Evolutionary conservation across 2,888 invertebrate species (phyloP).

Genomic region (Drosophila helvetica): DNA sequence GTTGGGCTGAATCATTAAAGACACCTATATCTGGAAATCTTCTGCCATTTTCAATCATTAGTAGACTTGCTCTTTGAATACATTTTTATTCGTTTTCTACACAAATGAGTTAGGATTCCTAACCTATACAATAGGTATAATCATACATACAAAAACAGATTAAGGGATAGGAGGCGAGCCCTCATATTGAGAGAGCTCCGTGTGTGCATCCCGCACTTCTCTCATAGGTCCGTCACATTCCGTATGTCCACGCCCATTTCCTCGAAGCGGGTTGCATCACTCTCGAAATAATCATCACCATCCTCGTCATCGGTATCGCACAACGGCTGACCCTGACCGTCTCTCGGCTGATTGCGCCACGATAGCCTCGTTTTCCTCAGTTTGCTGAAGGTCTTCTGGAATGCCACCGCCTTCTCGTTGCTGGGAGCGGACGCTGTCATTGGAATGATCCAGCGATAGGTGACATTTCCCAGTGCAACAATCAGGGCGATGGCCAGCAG

Average conservation of each 20-base stretch:
- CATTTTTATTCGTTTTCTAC: neutral
- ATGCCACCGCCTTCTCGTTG: slow-evolving; percentile 52
- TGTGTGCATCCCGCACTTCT: neutral
- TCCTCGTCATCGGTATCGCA: slow-evolving; percentile 40
- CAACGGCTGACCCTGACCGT: slow-evolving; percentile 24
- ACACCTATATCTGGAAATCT: too few species aligned
- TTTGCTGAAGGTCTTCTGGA: slow-evolving; percentile 33
- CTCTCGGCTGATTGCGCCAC: neutral
- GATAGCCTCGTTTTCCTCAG: slow-evolving; percentile 27
- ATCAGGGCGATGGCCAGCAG: slow-evolving; percentile 47
- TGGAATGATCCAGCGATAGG: slow-evolving; percentile 46
- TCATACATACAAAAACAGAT: neutral
- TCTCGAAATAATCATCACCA: slow-evolving; percentile 25
- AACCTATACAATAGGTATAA: slow-evolving; percentile 27
- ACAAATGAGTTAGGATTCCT: neutral
- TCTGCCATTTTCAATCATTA: neutral
- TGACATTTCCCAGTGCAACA: slow-evolving; percentile 34
- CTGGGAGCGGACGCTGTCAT: neutral
- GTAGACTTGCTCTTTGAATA: too few species aligned
- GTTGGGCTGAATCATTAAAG: too few species aligned
- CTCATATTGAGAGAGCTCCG: neutral
- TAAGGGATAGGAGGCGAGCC: neutral
- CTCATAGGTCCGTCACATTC: slow-evolving; percentile 37
- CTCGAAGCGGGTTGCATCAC: slow-evolving; percentile 29
- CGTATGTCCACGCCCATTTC: slow-evolving; percentile 58